Base-by-base conservation (phyloP, 2,797 vertebrate genomes). In the Myiothlypis coronata region DNA sequence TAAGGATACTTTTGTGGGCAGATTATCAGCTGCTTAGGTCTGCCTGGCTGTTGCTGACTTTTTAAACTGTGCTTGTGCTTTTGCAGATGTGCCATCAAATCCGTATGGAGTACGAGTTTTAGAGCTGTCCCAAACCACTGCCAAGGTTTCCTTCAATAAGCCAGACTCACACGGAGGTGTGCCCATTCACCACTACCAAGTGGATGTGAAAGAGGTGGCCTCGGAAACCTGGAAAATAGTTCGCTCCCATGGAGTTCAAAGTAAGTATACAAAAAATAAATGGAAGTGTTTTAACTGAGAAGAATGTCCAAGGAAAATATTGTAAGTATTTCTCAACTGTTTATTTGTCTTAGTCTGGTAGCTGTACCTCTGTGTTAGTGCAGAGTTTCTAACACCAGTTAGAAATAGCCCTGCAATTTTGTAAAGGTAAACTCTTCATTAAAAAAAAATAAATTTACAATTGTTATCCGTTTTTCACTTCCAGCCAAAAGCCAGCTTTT, bases 161-260 rank as follows among this genome's bases (percentile, higher is more conserved):
- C 99, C 99, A 0, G 99, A 99, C 90, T 99, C 99, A 8, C 99
- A 99, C 11, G 99, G 99, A 7, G 99, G 99, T 2, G 99, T 99
- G 9, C 99, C 99, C 67, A 99, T 99, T 93, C 98, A 99, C 95
- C 99, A 99, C 97, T 99, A 99, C 96, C 98, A 99, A 98, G 98
- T 99, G 95, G 98, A 99, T 98, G 98, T 99, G 96, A 99, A 99
- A 97, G 99, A 99, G 93, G 97, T 98, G 46, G 96, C 98, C 56
- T 98, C 98, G 9, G 98, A 99, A 92, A 99, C 98, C 60, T 99
- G 99, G 99, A 99, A 98, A 97, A 98, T 99, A 93, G 98, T 99
- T 80, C 98, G 96, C 96, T 99, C 99, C 24, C 99, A 99, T 97
- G 99, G 99, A 94, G 98, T 98, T 93, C 99, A 99, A 96, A 99